Conservation (phyloP, 2,113 vertebrate genomes). For the Psammodynastes pulverulentus region DNA sequence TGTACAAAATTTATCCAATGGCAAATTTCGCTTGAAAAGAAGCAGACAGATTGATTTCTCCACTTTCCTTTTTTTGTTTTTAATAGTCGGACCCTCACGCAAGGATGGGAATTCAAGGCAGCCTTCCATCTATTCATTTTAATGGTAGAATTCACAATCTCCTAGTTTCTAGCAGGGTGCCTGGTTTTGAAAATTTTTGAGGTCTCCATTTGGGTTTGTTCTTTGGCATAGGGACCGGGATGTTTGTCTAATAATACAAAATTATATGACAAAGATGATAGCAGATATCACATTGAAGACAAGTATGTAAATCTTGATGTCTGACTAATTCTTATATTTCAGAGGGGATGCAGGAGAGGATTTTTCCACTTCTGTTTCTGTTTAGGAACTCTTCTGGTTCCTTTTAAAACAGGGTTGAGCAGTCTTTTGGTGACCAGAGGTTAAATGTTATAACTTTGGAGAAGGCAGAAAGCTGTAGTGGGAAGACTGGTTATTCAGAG, state of each 20-base stretch:
- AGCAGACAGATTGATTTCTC: neutral
- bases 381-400: neutral
- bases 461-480: neutral
- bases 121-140: neutral
- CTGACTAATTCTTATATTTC: neutral
- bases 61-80: neutral
- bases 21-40: neutral
- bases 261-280: neutral
- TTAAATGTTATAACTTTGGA: neutral
- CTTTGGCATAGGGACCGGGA: neutral
- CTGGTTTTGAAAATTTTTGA: neutral
- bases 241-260: neutral
- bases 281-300: neutral
- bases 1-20: neutral
- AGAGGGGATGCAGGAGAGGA: neutral
- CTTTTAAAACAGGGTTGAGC: neutral
- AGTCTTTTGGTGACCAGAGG: neutral
- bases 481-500: neutral
- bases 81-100: neutral
- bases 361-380: neutral
- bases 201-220: neutral
- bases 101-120: neutral
- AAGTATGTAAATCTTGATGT: neutral
- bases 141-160: neutral
- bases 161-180: neutral